These are phyloP conservation scores for Danionella cerebrum DNA, from an alignment of 2,113 vertebrate genomes.

Conservation along the genomic window DNA sequence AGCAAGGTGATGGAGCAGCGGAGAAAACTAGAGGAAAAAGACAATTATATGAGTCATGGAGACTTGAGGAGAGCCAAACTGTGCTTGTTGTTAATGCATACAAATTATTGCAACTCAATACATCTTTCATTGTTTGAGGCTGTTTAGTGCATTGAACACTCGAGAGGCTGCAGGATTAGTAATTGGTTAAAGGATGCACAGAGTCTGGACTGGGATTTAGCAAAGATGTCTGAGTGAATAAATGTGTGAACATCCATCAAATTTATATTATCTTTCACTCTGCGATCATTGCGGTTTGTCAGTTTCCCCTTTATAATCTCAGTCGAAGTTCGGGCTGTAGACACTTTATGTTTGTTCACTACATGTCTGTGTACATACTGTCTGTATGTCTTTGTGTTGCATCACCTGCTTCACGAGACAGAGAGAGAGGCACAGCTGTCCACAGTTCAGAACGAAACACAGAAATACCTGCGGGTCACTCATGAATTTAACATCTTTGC, in stretches of 20 bases:
- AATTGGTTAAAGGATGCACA: no score
- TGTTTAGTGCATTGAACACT: no score
- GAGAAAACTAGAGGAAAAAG: constrained; percentile 42
- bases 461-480: neutral
- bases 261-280: no score
- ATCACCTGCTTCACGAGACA: neutral
- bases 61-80: neutral
- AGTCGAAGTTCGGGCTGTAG: neutral
- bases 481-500: neutral
- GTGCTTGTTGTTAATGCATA: neutral
- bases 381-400: neutral
- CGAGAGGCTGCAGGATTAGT: no score
- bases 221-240: no score
- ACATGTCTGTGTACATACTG: no score
- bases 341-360: neutral
- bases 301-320: neutral
- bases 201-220: no score
- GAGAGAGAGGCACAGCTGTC: constrained; percentile 2
- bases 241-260: no score
- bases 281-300: neutral
- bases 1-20: constrained; percentile 36
- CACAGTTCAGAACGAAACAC: neutral
- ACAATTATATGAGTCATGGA: constrained; percentile 51
- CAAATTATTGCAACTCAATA: neutral
- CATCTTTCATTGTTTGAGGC: no score